Evolutionary conservation across 2,888 invertebrate species (phyloP).

Genomic region (Brachylomia viminalis): DNA sequence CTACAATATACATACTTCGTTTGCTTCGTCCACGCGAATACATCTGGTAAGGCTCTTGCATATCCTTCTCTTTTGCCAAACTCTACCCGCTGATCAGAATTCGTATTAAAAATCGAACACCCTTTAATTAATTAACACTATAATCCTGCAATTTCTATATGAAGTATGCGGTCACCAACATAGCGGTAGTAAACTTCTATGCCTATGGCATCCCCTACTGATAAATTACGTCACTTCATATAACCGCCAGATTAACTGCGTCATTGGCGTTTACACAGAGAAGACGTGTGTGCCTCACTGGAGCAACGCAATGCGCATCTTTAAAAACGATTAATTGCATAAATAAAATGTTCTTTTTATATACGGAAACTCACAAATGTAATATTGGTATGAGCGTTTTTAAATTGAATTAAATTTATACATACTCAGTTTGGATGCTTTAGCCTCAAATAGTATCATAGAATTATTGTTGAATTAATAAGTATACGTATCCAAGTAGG

Average conservation of each 20-base stretch:
- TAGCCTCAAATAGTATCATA: not conserved
- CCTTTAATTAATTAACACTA: too few relatives aligned
- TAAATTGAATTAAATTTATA: not conserved
- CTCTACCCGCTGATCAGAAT: not conserved
- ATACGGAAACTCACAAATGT: not conserved
- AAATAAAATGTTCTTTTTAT: not conserved
- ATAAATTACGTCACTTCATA: constrained; percentile 48
- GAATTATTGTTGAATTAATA: not conserved
- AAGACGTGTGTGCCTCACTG: constrained; percentile 1
- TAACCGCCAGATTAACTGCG: constrained; percentile 40
- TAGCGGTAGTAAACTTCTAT: not conserved
- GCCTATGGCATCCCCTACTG: constrained; percentile 27
- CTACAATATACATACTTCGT: not conserved
- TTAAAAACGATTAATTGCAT: not conserved
- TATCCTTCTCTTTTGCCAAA: not conserved
- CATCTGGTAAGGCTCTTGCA: not conserved
- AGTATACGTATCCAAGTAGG: not conserved
- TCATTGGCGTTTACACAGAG: constrained; percentile 29
- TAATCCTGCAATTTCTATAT: not conserved
- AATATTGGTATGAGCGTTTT: not conserved
- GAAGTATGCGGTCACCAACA: constrained; percentile 2
- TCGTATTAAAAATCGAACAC: not conserved
- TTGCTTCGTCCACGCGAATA: not conserved
- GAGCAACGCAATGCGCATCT: not conserved
- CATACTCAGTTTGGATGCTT: not conserved